Base-by-base conservation (phyloP, 92 coral and sea anemone genomes). In the Porites cylindrica region DNA sequence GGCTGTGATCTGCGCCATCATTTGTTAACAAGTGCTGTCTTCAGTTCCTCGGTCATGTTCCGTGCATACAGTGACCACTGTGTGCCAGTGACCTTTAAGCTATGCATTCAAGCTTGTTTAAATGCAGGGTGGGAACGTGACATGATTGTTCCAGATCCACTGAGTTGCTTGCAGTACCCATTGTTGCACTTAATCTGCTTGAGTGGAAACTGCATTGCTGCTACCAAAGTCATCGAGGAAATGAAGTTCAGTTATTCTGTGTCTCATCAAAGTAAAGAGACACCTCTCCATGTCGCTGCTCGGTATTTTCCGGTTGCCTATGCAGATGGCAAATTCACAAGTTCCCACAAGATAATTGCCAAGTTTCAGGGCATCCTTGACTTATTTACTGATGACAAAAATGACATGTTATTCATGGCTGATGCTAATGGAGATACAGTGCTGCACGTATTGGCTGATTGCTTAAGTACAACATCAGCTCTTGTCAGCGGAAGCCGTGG, bases 1-100 rank as follows among this genome's bases (percentile, higher is more conserved):
- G 78, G 65, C 70, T 86, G 90, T 64, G 76, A 71, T 60, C 77
- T 69, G 7, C 86, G 81, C 71, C 90, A 86, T 65, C 90, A 86
- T 78, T 47, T 81, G 51, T 53, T 86, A n/a, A 80, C 90, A 63
- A 23, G 86, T 47, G 72, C 77, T 60, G 86, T 86, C 52, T 86
- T 86, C 69, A 73, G 19, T 68, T 17, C 62, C 38, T 24, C 85
- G 1, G 78, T 75, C 13, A 51, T 68, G 52, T 78, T 51, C 79
- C 71, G 68, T 16, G 7, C 58, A 9, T 51, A 29, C 51, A 9
- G 17, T 62, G 54, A 54, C n/a, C 47, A 7, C 10, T 50, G 26
- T 13, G 18, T 78, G 53, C 89, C 85, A 10, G 19, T 70, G n/a
- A 73, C 64, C 10, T 86, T 86, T 71, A 78, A 72, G 66, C 50